Base-by-base conservation (phyloP, 2,797 vertebrate species). In the Nasua narica region DNA sequence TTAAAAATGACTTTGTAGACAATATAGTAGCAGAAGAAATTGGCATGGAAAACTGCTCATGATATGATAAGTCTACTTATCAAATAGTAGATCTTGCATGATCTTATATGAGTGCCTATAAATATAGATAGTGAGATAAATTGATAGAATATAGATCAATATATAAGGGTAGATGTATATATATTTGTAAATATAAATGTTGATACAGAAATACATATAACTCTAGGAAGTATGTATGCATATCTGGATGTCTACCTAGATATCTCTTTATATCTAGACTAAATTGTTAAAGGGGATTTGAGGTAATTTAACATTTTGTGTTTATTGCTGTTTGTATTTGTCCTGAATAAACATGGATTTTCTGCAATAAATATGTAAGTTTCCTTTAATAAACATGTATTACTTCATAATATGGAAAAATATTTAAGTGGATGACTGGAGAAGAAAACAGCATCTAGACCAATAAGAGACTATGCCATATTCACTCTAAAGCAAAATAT, bases 271-370 rank as follows among this genome's bases (percentile, higher is more conserved):
- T 46, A 43, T 23, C 15, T 70, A 90, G 27, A 70, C 82, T 82
- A 96, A 69, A 93, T 76, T 76, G 15, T 70, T 95, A 76, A 96
- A 94, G n/a, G 14, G 82, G 65, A 83, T 93, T 93, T 52, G 50
- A 37, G 5, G 46, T 93, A 21, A 94, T 54, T 90, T 94, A 85
- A 90, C 19, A 65, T 94, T 89, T 88, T 88, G 35, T 87, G 19
- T 14, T 56, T 72, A 87, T 96, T 90, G 21, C 4, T 86, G 5
- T 54, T 4, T 78, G 6, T 54, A 58, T 79, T 90, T 85, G 94
- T 85, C 46, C 35, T 88, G 27, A 87, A 81, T 81, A 81, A 90
- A 94, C 27, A 43, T 84, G 19, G 9, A 69, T 60, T 92, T 94
- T 90, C 70, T 72, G 92, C 40, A 90, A 19, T 43, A 93, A 91